These are phyloP conservation scores for Drosophila neocordata DNA, from an alignment of 1,140 invertebrate genomes.

Conservation along the genomic window DNA sequence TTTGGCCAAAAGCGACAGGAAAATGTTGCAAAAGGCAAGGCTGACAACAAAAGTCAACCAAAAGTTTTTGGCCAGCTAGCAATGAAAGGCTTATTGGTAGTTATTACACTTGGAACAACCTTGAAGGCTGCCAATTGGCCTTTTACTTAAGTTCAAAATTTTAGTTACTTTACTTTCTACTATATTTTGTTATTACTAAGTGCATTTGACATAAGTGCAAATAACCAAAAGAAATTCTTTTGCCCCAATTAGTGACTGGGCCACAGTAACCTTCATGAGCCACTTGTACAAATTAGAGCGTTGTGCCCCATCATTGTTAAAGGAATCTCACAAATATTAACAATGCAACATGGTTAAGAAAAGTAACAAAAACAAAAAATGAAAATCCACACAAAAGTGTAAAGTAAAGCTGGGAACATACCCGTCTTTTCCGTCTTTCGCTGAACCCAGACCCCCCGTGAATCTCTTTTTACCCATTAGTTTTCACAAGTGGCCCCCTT, in stretches of 20 bases:
- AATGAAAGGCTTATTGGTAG: constrained; percentile 64
- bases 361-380: constrained; percentile 6
- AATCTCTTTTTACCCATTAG: constrained; percentile 11
- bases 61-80: constrained; percentile 31
- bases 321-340: constrained; percentile 51
- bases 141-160: constrained; percentile 7
- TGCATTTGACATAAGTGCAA: constrained; percentile 53
- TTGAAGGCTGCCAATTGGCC: constrained; percentile 34
- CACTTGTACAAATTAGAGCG: constrained; percentile 58
- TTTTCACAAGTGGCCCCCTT: constrained; percentile 35
- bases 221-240: constrained; percentile 58
- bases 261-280: neutral
- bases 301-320: constrained; percentile 36
- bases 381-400: constrained; percentile 45
- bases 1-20: neutral
- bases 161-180: constrained; percentile 1
- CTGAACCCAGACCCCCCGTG: neutral
- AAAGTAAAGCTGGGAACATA: constrained; percentile 47
- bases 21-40: constrained; percentile 35
- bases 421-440: constrained; percentile 17
- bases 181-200: constrained; percentile 34
- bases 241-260: constrained; percentile 60
- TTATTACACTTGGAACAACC: constrained; percentile 53
- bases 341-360: constrained; percentile 34
- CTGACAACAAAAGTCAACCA: constrained; percentile 57